A percentile compares a stretch with the other conserved stretches of the same genome.
These are phyloP conservation scores for Palaemon carinicauda DNA, from an alignment of 1,140 invertebrate genomes.

Conservation along the genomic window DNA sequence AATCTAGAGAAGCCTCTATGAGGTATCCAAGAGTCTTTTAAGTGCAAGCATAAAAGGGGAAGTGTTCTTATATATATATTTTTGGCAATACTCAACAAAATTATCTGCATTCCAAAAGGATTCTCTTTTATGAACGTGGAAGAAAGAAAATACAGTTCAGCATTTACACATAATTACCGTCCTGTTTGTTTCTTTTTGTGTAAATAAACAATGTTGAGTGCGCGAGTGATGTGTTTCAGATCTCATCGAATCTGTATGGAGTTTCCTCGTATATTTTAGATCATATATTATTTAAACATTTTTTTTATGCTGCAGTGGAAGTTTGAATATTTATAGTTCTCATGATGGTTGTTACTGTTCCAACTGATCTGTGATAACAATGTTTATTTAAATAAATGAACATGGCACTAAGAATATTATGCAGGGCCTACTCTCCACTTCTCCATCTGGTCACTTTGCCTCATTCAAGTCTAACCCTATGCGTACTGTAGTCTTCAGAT, in stretches of 20 bases:
- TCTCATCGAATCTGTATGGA: constrained; percentile 25
- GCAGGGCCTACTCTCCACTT: not conserved
- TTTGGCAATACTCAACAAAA: constrained; percentile 32
- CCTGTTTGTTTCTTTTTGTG: constrained; percentile 51
- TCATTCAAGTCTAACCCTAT: not conserved
- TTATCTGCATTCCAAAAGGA: not conserved
- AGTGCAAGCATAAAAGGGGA: not conserved
- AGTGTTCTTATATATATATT: not conserved
- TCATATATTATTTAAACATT: constrained; percentile 27
- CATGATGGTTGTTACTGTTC: constrained; percentile 52
- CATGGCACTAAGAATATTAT: constrained; percentile 11
- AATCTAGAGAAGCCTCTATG: too few relatives aligned
- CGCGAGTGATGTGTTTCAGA: constrained; percentile 41
- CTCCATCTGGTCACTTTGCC: not conserved
- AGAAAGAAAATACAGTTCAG: constrained; percentile 50
- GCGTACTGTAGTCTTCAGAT: too few relatives aligned
- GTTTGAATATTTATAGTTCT: constrained; percentile 52
- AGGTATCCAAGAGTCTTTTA: too few relatives aligned
- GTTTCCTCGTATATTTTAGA: constrained; percentile 27
- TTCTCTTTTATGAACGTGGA: not conserved
- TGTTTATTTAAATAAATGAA: constrained; percentile 46
- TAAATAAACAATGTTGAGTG: constrained; percentile 34
- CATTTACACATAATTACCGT: constrained; percentile 56
- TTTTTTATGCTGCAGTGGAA: constrained; percentile 42
- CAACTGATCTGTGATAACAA: constrained; percentile 55